These are phyloP conservation scores for Psilanteris sp. DNA, from an alignment of 1,140 invertebrate genomes.

Conservation along the genomic window DNA sequence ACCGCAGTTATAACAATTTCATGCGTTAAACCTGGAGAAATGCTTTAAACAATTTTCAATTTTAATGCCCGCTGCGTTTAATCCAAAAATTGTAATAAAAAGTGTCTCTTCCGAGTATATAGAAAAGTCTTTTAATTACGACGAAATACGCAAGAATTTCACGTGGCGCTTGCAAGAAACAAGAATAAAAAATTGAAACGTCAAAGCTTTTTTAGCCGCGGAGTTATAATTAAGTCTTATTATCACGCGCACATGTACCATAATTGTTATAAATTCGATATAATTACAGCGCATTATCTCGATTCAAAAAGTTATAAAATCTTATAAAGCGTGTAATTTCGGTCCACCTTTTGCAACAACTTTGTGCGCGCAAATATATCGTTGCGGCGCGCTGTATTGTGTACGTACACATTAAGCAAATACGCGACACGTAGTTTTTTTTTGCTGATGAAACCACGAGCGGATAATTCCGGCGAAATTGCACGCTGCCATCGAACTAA, in stretches of 20 bases:
- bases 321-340: conserved; percentile 1
- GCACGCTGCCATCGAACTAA: conserved; percentile 42
- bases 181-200: no score
- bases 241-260: not conserved
- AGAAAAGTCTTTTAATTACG: no score
- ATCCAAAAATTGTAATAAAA: no score
- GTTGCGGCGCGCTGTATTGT: conserved; percentile 2
- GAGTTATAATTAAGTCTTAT: not conserved
- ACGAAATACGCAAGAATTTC: no score
- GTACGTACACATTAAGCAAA: conserved; percentile 36
- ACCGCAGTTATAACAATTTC: no score
- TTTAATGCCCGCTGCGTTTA: no score
- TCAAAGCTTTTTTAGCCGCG: not conserved
- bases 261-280: not conserved
- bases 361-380: conserved; percentile 12
- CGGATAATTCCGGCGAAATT: conserved; percentile 52
- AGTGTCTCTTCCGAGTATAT: no score
- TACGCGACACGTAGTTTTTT: conserved; percentile 33
- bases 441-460: conserved; percentile 38
- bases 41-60: no score
- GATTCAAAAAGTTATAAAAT: not conserved
- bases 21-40: no score
- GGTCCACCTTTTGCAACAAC: conserved; percentile 6
- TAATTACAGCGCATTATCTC: no score
- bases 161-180: no score